Base-by-base conservation (phyloP, 2,113 vertebrate species). In the Coryphaenoides rupestris region DNA sequence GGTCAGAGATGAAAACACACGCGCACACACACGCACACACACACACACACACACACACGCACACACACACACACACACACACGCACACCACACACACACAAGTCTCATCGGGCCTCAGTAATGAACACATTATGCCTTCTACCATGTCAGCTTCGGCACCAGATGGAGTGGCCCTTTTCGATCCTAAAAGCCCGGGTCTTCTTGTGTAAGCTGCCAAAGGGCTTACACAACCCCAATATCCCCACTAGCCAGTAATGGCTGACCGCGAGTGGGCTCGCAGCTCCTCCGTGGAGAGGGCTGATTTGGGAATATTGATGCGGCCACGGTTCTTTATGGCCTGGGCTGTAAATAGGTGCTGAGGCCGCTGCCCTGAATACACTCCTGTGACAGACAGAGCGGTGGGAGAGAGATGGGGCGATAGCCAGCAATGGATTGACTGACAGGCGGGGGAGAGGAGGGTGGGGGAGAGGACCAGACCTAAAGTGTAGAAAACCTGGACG, bases 231-330 rank as follows among this genome's bases (percentile, higher is more conserved):
- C 61, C 13, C n/a, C 33, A 14, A 23, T 15, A 17, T n/a, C n/a
- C 24, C n/a, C 54, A 15, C 55, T 15, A 79, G 46, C 68, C 59
- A 55, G 68, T 65, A 71, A 56, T 62, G 65, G 62, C 62, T 75
- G 69, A 66, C 58, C 9, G 62, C 58, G 17, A 60, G 77, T 60
- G 73, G 72, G 65, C 73, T 69, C 74, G 80, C 69, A 76, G 70
- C 81, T 74, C n/a, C n/a, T n/a, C 76, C 60, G 67, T 68, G 45
- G 58, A 62, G 66, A 64, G 72, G 45, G 55, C 50, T 74, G 84
- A 83, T 80, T 69, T 78, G 72, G 73, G 82, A 77, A 82, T 86
- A 84, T 86, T 81, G 82, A 84, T 78, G 81, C 71, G 71, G 66
- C 46, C 68, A 12, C 65, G 73, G 75, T 80, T 81, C 73, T 82